Base-by-base conservation (phyloP, 1,140 invertebrate genomes). In the Brachionus rubens region DNA sequence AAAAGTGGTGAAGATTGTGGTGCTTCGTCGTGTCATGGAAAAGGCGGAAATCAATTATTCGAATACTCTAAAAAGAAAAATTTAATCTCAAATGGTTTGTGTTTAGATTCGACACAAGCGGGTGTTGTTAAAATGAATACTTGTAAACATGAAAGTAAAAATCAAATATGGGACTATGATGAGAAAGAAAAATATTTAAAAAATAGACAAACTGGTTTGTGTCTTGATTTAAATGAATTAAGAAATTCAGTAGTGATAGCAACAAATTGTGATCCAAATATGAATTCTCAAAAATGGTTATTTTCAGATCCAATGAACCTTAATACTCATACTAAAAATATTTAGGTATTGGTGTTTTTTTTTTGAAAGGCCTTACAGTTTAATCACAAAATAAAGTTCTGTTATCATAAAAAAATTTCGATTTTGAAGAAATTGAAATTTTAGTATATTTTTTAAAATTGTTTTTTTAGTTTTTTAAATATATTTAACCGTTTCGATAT, bases 21-120 rank as follows among this genome's bases (percentile, higher is more conserved):
- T 6, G 46, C 68, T 28, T 72, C 68, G n/a, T 21, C 28, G 3
- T 72, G 68, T 46, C 68, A 72, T 50, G 68, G 68, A 50, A 50
- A 72, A 72, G 68, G 68, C 48, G 68, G 68, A 14, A 72, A 72
- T 50, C 50, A 50, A 72, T 50, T 48, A 24, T 14, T 72, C 50
- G 68, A 72, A 72, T 72, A 48, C 40, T 50, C 43, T 5, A 33
- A n/a, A 3, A 50, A 50, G 10, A 19, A 48, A 30, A 72, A 50
- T 12, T n/a, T 50, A 48, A 40, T 72, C 19, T n/a, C 30, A 3
- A 40, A 30, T 24, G 50, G 50, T 52, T 33, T 50, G 21, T 72
- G 68, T 14, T 21, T 50, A 1, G 68, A 72, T 30, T 72, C 68
- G 19, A 12, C 26, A 12, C 19, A 50, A 50, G 43, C 26, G 19